phyloP scores from a whole-genome alignment of 2,797 vertebrate species.

The Hydrocynus forskahlii region DNA sequence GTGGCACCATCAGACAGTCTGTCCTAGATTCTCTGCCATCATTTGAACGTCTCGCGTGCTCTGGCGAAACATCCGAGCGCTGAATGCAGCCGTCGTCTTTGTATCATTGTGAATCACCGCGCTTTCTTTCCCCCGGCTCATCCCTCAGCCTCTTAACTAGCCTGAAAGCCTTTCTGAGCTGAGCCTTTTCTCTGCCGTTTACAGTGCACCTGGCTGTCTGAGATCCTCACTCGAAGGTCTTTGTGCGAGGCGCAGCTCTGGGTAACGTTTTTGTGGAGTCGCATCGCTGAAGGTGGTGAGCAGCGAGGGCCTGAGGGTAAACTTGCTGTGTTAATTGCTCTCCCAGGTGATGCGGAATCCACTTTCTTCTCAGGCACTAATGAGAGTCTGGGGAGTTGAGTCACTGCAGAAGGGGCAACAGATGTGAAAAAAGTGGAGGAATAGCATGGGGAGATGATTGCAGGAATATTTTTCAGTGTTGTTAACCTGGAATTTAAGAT shows the following conservation, averaged over 20 bases:
- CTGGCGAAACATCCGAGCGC: neutral
- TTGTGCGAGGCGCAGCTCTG: neutral
- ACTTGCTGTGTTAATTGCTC: constrained; percentile 48
- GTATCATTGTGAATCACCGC: neutral
- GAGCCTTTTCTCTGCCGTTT: constrained; percentile 25
- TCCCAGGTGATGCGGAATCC: constrained; percentile 48
- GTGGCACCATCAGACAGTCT: constrained; percentile 15
- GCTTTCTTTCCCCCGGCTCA: constrained; percentile 4
- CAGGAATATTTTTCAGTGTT: neutral
- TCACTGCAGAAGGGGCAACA: constrained; percentile 1
- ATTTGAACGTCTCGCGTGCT: neutral
- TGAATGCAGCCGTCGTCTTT: constrained; percentile 14
- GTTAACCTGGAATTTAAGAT: neutral
- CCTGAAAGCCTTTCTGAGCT: neutral
- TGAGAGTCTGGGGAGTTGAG: constrained; percentile 50
- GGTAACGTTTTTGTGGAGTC: constrained; percentile 17
- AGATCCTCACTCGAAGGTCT: neutral
- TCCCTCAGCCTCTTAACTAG: constrained; percentile 6
- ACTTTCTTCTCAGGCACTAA: constrained; percentile 43
- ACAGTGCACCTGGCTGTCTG: neutral
- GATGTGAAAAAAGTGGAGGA: neutral
- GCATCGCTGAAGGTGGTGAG: constrained; percentile 1
- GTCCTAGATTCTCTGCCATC: constrained; percentile 1
- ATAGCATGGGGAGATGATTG: neutral
- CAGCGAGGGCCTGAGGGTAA: constrained; percentile 14